Percentiles rank a stretch among this genome's conserved stretches.
phyloP scores from a whole-genome alignment of 2,113 vertebrate genomes.

The Ailurus styani region DNA sequence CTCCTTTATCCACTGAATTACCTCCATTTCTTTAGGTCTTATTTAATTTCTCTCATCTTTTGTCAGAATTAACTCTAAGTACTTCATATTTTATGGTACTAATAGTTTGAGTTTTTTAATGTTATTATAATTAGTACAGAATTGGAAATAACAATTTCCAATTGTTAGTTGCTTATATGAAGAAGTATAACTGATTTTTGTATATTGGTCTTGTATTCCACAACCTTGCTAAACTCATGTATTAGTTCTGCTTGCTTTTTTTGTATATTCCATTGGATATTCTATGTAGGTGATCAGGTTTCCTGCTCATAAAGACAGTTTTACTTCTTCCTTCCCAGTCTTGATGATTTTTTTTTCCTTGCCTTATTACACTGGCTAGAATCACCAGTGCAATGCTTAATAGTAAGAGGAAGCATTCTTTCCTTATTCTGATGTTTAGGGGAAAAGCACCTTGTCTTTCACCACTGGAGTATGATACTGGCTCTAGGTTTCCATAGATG shows the following conservation, averaged over 20 bases:
- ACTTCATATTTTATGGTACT: constrained; percentile 32
- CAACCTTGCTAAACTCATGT: neutral
- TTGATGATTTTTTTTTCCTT: neutral
- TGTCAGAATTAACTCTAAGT: neutral
- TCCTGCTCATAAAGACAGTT: neutral
- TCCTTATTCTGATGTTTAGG: neutral
- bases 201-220: neutral
- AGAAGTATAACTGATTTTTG: neutral
- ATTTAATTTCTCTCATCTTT: neutral
- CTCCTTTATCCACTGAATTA: neutral
- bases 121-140: neutral
- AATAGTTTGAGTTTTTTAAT: neutral
- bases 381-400: neutral
- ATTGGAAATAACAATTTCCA: neutral
- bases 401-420: neutral
- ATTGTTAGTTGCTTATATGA: neutral
- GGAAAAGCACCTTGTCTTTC: neutral
- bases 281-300: neutral
- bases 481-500: neutral
- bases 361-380: neutral
- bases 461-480: neutral
- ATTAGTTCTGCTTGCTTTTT: neutral
- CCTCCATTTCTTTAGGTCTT: neutral
- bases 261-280: neutral
- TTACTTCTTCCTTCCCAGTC: neutral